A percentile compares a stretch with the other conserved stretches of the same genome.
Conservation (phyloP, 2,888 invertebrate species). For the Andrena minutula region DNA sequence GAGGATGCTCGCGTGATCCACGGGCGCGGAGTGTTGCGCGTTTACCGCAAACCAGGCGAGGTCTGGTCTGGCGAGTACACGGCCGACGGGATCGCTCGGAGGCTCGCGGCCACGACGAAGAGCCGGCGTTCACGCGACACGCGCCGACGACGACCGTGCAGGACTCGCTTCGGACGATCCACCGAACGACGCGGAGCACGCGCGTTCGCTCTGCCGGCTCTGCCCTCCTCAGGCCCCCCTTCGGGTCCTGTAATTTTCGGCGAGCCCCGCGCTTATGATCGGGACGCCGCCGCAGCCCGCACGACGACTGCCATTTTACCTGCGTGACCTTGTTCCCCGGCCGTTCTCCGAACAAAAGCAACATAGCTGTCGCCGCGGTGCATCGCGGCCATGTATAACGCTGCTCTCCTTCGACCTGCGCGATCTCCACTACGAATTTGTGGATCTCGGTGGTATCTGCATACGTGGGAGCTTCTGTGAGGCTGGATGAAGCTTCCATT, state of each 20-base stretch:
- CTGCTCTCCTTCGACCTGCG: not conserved
- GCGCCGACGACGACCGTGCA: constrained; percentile 11
- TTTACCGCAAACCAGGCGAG: not conserved
- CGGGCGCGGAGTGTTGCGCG: constrained; percentile 10
- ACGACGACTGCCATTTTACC: constrained; percentile 76
- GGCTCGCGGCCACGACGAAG: not conserved
- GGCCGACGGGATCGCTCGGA: constrained; percentile 43
- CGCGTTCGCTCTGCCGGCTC: not conserved
- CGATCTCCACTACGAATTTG: not conserved
- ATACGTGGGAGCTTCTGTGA: too few relatives aligned
- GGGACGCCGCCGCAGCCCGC: constrained; percentile 42
- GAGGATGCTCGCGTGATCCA: not conserved
- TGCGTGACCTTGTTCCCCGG: constrained; percentile 78
- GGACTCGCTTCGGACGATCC: not conserved
- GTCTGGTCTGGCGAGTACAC: not conserved
- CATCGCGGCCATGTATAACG: constrained; percentile 2
- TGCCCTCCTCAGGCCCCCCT: not conserved
- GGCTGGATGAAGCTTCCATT: too few relatives aligned
- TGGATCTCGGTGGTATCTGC: not conserved
- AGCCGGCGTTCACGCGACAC: constrained; percentile 8
- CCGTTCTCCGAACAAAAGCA: constrained; percentile 79
- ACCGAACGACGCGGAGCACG: not conserved
- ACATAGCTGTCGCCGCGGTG: constrained; percentile 59
- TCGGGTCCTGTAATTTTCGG: constrained; percentile 27
- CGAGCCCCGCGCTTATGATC: constrained; percentile 34